Evolutionary conservation across 64 coral and sea anemone genomes (phyloP), one percentile per base, ranked within the genome.

Genomic region (Montipora foliosa): DNA sequence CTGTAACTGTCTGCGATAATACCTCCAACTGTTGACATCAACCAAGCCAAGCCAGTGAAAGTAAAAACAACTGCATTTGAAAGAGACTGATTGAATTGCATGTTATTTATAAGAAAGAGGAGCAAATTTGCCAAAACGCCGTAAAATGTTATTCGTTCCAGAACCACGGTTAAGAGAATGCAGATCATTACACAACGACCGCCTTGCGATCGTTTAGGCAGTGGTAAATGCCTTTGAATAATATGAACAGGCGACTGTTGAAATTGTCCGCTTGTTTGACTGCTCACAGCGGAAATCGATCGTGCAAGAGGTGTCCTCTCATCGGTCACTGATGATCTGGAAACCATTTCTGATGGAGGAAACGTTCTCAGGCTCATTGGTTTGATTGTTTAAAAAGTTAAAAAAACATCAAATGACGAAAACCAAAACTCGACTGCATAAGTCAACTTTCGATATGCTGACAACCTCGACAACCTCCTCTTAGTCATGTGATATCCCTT

Each of bases 141-240:
- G 76, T 97, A 97, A 87, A 88, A 97, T 11, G 93, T 84, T 16
- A 89, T 82, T 80, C 95, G 91, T 95, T 97, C 95, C 14, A 97
- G 93, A 57, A 97, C 71, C 17, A 97, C 82, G 61, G 93, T 89
- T 6, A 94, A 67, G 58, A 94, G 66, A 12, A 97, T 87, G 67
- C 93, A 94, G 0, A 79, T 77, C 62, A 95, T 73, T 44, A 89
- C 89, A 76, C 90, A 94, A 2, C 15, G 15, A 1, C 50, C 77
- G 16, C 49, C 22, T 1, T 78, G 72, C 13, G 21, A 44, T 71
- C 14, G 60, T n/a, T 44, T 47, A 29, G 19, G 58, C 3, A 60
- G n/a, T 67, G 82, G 82, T 9, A 50, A 47, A 14, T 69, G 82
- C 47, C 62, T 19, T 22, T n/a, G 59, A 8, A 61, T 4, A 0